Base-by-base conservation (phyloP, 2,113 vertebrate species). In the Forbesichthys agassizii region DNA sequence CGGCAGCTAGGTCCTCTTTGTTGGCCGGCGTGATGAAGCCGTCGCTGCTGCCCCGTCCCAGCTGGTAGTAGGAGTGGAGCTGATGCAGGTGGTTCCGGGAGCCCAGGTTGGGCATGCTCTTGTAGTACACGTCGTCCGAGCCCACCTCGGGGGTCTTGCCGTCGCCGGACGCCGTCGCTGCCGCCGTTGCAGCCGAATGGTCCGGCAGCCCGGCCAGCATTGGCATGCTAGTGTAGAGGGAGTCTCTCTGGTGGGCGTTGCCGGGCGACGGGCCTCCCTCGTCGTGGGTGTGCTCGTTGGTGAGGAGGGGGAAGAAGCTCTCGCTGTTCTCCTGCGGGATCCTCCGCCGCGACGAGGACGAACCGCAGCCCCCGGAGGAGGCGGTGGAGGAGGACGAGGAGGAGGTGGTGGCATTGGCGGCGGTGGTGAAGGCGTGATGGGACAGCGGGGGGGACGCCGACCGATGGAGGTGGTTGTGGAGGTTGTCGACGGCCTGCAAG, bases 91-190 rank as follows among this genome's bases (percentile, higher is more conserved):
- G 96, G 86, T 95, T 96, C 16, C 94, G 92, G 56, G 96, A 95
- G 90, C 97, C 98, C 49, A 98, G 86, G 91, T 99, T 98, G 83
- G 98, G 98, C 98, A 99, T 98, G 91, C 97, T 99, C 89, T 99
- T 99, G 93, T 98, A 99, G 94, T 96, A 98, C 80, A 97, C 94
- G 33, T 99, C 98, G 0, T 98, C 97, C 0, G 77, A 73, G 81
- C 86, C 80, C 69, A 84, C 86, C 71, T 90, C 84, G 1, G 86
- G 81, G 81, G 84, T 88, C 69, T 89, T 90, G 64, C 80, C 13
- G 4, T 89, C 90, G 0, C 84, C 79, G 27, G 18, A n/a, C 53
- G 54, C 16, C 61, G 11, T 86, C 89, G 61, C 88, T 90, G 69
- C 82, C 54, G 91, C 87, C 5, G 88, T 81, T 0, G 92, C 89